phyloP scores from a whole-genome alignment of 1,140 invertebrate species.

The Drosophila simulans region DNA sequence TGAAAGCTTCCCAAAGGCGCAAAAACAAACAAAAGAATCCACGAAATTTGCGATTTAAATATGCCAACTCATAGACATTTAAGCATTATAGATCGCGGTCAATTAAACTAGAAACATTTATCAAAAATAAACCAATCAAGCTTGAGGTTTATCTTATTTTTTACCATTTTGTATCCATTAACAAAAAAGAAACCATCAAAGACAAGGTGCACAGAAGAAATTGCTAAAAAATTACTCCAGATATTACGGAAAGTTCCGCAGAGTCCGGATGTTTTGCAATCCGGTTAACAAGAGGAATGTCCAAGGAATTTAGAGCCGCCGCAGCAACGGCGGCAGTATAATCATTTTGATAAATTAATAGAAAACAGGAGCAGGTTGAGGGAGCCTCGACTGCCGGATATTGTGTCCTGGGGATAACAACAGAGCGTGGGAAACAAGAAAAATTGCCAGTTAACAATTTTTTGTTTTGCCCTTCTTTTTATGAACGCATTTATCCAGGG shows the following conservation, averaged over 20 bases:
- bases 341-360: conserved; percentile 79
- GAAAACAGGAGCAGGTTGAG: conserved; percentile 45
- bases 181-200: conserved; percentile 6
- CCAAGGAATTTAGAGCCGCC: conserved; percentile 34
- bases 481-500: conserved; percentile 47
- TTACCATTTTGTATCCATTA: conserved; percentile 5
- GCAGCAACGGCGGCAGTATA: conserved; percentile 31
- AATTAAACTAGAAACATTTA: not conserved
- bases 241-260: conserved; percentile 27
- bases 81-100: not conserved
- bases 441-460: conserved; percentile 80
- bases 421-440: conserved; percentile 33
- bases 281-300: conserved; percentile 36
- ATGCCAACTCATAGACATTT: not conserved
- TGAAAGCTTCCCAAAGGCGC: not conserved
- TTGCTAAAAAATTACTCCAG: conserved; percentile 37
- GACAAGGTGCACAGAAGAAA: not conserved
- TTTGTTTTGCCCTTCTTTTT: conserved; percentile 50
- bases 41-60: not conserved
- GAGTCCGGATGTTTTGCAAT: conserved; percentile 4
- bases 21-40: not conserved
- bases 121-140: conserved; percentile 9
- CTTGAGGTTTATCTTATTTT: conserved; percentile 5
- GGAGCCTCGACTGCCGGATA: conserved; percentile 55
- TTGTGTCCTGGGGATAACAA: conserved; percentile 31